Base-by-base conservation (phyloP, 1,140 invertebrate genomes). In the Ectropis grisescens region DNA sequence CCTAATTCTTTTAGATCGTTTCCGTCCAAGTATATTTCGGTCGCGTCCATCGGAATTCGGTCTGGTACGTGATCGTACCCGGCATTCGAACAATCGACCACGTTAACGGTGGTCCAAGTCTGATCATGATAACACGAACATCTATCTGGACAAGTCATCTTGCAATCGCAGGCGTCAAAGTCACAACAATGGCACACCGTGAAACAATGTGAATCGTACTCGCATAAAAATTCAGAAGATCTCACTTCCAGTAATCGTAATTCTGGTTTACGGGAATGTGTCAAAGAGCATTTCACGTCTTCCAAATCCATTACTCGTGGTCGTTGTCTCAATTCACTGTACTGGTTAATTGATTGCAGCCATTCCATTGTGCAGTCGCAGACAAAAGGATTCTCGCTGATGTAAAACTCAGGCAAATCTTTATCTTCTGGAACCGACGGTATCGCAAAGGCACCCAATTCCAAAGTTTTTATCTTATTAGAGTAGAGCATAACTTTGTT, bases 51-150 rank as follows among this genome's bases (percentile, higher is more conserved):
- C 5, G 94, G 94, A 49, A 96, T 89, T 58, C 89, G 85, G 42
- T 88, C 88, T 0, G 93, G 93, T 29, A 94, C 85, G 52, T 84
- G 84, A 41, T 86, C 87, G 74, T 92, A 91, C 28, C 86, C 88
- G 35, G 88, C 86, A 40, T 85, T 88, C n/a, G 91, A 91, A 79
- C 93, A 96, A 79, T 95, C 93, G 33, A 95, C 93, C 25, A 95
- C 91, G 74, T 96, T 95, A 29, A 38, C 41, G n/a, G 92, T 90
- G 35, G 89, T 88, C 94, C 94, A 96, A 13, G 92, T 91, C 58
- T 94, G 90, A 81, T 95, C 93, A 84, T 95, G 93, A 82, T 93
- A 95, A 65, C 94, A 96, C 31, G 90, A 90, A 78, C 94, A 96
- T 58, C 92, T 92, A 40, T 86, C 84, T 33, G 94, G 94, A 78